phyloP scores from a whole-genome alignment of 2,113 vertebrate species.

The Cryptoleucopteryx plumbea region DNA sequence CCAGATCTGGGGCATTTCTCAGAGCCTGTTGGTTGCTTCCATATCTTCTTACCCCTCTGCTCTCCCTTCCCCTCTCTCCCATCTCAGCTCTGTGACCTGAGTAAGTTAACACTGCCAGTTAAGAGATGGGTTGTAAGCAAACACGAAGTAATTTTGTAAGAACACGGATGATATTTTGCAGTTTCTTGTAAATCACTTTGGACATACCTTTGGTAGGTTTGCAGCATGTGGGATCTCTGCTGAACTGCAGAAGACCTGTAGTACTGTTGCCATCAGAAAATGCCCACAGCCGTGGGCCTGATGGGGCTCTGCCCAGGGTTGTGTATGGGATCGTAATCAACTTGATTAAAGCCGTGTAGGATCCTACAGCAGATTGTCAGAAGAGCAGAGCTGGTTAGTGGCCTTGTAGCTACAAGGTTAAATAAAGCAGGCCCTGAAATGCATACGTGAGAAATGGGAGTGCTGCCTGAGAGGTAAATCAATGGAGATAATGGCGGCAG shows the following conservation, averaged over 20 bases:
- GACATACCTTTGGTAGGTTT: background rate
- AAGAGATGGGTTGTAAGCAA: background rate
- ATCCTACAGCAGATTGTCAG: background rate
- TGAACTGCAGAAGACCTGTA: background rate
- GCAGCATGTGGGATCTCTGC: background rate
- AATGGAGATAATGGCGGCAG: accelerated
- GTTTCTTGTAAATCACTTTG: background rate
- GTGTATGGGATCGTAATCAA: accelerated
- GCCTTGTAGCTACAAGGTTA: background rate
- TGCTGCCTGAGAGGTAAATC: background rate
- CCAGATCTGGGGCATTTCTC: background rate
- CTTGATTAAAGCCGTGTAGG: background rate
- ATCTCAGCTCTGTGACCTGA: background rate
- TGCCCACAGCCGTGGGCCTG: accelerated
- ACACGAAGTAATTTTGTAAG: background rate
- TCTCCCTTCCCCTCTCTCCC: background rate
- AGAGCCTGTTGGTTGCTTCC: background rate
- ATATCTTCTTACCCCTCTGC: background rate
- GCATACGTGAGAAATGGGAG: background rate
- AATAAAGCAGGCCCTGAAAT: background rate
- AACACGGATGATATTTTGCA: background rate
- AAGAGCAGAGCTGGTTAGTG: background rate
- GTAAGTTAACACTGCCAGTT: accelerated
- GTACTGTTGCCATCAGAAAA: background rate
- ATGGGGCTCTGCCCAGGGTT: background rate